These are phyloP conservation scores for Caenorhabditis macrosperma DNA, from an alignment of 2,888 invertebrate species.

Conservation along the genomic window DNA sequence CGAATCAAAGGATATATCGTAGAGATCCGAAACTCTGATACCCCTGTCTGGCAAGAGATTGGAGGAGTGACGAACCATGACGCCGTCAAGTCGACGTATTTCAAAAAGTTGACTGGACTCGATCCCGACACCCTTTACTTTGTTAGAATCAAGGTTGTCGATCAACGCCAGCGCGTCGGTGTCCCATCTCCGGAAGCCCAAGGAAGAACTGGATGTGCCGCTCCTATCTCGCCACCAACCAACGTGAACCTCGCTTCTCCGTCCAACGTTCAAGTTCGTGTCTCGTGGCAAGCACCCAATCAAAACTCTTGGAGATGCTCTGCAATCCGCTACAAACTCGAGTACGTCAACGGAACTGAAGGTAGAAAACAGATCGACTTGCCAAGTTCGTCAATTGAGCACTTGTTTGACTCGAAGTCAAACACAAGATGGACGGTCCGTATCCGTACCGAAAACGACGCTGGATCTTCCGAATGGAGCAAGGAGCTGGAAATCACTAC, in stretches of 20 bases:
- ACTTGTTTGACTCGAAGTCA: conserved; percentile 77
- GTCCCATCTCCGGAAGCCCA: conserved; percentile 80
- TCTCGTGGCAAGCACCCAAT: conserved; percentile 79
- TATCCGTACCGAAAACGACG: conserved; percentile 78
- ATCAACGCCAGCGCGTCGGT: conserved; percentile 74
- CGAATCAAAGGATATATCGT: conserved; percentile 79
- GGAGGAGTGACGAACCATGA: conserved; percentile 76
- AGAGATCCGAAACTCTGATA: conserved; percentile 75
- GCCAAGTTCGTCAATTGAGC: conserved; percentile 72
- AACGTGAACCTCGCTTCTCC: conserved; percentile 77
- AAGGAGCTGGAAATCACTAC: conserved; percentile 76
- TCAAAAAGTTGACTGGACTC: conserved; percentile 80
- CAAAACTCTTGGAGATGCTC: conserved; percentile 79
- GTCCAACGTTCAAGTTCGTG: conserved; percentile 73
- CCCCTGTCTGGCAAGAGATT: conserved; percentile 78
- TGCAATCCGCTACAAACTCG: conserved; percentile 75
- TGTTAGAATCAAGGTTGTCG: conserved; percentile 81
- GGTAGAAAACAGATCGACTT: conserved; percentile 70
- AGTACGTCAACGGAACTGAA: conserved; percentile 77
- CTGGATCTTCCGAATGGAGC: conserved; percentile 78
- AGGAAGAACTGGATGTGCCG: conserved; percentile 79
- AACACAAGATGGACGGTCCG: conserved; percentile 79
- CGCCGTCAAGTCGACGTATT: conserved; percentile 74
- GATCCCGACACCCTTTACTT: conserved; percentile 81
- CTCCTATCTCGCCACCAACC: conserved; percentile 78